Conservation (phyloP, 2,888 invertebrate species). For the Galerucella pusilla region DNA sequence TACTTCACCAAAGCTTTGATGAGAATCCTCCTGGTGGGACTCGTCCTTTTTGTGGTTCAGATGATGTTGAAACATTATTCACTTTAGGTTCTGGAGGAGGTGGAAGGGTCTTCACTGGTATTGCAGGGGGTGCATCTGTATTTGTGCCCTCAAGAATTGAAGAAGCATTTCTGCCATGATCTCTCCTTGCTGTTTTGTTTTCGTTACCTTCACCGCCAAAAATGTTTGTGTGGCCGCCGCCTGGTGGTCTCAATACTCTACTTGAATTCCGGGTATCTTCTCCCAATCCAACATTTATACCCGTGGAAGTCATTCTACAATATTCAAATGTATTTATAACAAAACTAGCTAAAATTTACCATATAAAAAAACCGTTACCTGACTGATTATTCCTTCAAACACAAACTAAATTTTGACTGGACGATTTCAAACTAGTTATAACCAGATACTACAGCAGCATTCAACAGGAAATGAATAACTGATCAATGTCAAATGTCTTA, state of each 20-base stretch:
- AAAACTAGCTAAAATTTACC: neutral
- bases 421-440: conserved; percentile 6
- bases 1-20: conserved; percentile 55
- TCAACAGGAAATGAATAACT: neutral
- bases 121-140: conserved; percentile 20
- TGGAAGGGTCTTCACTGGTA: conserved; percentile 42
- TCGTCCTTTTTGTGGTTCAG: conserved; percentile 44
- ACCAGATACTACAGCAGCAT: conserved; percentile 1
- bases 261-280: conserved; percentile 56
- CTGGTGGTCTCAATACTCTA: conserved; percentile 66
- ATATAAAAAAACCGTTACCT: conserved; percentile 4
- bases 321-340: neutral
- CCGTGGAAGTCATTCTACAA: conserved; percentile 61
- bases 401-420: neutral
- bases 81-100: conserved; percentile 22
- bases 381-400: neutral
- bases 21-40: conserved; percentile 58
- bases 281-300: conserved; percentile 55
- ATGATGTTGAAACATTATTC: conserved; percentile 34
- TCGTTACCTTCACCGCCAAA: conserved; percentile 55
- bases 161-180: conserved; percentile 55
- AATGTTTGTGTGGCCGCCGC: conserved; percentile 66
- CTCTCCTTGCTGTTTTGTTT: conserved; percentile 43
- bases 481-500: conserved; percentile 12
- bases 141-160: conserved; percentile 57